Percentiles rank a stretch among this genome's conserved stretches.
phyloP scores from a whole-genome alignment of 92 coral and sea anemone species.

The Umimayanthus chanpuru region DNA sequence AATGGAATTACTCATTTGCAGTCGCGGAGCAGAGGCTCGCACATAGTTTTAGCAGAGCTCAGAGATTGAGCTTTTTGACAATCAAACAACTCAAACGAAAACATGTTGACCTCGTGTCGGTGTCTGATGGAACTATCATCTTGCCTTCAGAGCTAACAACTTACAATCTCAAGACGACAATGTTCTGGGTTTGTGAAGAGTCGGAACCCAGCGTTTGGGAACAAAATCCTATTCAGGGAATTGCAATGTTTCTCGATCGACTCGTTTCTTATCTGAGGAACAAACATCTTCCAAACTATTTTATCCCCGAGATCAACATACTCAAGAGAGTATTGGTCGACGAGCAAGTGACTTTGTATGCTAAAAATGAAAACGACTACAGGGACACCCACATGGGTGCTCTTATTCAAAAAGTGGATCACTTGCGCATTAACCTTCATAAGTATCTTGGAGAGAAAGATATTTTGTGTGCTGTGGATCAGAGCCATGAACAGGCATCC shows the following conservation, averaged over 20 bases:
- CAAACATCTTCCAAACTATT: slow-evolving; percentile 54
- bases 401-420: slow-evolving; percentile 32
- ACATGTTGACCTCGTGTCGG: slow-evolving; percentile 46
- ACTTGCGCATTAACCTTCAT: slow-evolving; percentile 14
- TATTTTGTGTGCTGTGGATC: not conserved
- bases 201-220: slow-evolving; percentile 42
- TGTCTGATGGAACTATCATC: slow-evolving; percentile 30
- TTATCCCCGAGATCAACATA: slow-evolving; percentile 55
- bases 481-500: not conserved
- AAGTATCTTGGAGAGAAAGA: slow-evolving; percentile 34
- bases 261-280: slow-evolving; percentile 35
- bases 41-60: slow-evolving; percentile 48
- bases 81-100: slow-evolving; percentile 57
- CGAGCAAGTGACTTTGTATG: slow-evolving; percentile 37
- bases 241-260: slow-evolving; percentile 36
- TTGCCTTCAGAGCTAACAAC: slow-evolving; percentile 52
- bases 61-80: slow-evolving; percentile 47
- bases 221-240: slow-evolving; percentile 40
- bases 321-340: slow-evolving; percentile 55
- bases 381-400: slow-evolving; percentile 41
- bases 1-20: slow-evolving; percentile 61
- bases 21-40: slow-evolving; percentile 55
- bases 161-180: slow-evolving; percentile 52
- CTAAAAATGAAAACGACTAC: slow-evolving; percentile 34
- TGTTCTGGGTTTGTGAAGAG: slow-evolving; percentile 57